These are phyloP conservation scores for Tamandua tetradactyla DNA, from an alignment of 2,797 vertebrate species.

Conservation along the genomic window DNA sequence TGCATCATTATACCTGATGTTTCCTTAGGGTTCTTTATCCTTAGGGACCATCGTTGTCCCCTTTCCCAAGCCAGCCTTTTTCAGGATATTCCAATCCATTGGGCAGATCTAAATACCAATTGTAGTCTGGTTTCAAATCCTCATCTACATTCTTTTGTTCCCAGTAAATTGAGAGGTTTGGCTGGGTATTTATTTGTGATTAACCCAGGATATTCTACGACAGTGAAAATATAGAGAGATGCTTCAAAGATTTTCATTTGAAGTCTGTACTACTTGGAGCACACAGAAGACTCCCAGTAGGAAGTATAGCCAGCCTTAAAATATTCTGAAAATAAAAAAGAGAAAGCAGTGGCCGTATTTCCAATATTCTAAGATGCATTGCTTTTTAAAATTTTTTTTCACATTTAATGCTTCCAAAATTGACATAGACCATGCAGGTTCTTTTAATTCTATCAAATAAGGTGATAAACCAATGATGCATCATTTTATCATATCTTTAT, in stretches of 20 bases:
- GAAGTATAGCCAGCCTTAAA: background rate
- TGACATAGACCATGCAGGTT: background rate
- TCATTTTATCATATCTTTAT: too few species aligned
- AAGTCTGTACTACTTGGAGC: background rate
- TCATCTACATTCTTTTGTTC: background rate
- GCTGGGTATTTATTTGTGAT: background rate
- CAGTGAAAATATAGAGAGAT: background rate
- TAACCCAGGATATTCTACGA: background rate
- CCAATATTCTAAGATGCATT: background rate
- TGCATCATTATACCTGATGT: background rate
- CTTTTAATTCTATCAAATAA: background rate
- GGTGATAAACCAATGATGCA: background rate
- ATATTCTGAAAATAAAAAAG: background rate
- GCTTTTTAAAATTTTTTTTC: background rate
- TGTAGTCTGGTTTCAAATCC: background rate
- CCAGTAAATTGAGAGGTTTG: background rate
- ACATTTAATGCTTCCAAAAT: background rate
- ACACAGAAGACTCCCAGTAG: background rate
- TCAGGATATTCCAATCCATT: background rate
- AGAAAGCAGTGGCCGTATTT: background rate
- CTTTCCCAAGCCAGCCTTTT: background rate
- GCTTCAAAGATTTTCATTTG: background rate
- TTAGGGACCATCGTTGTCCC: background rate
- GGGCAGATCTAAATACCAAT: background rate
- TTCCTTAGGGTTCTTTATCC: background rate